These are phyloP conservation scores for Alviniconcha marisindica DNA, from an alignment of 1,140 invertebrate species.

Conservation along the genomic window DNA sequence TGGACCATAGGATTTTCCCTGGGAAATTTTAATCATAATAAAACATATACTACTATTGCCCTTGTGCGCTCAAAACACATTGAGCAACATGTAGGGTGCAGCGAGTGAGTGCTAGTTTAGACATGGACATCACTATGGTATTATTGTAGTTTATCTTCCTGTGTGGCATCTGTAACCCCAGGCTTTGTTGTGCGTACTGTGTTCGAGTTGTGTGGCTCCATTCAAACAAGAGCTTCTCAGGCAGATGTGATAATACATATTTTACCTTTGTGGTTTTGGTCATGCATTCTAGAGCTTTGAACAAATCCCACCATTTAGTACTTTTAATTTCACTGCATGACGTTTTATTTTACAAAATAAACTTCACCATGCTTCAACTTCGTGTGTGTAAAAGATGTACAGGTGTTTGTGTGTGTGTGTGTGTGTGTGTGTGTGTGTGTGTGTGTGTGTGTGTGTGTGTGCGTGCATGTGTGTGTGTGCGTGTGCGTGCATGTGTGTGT, in stretches of 20 bases:
- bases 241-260: constrained; percentile 16
- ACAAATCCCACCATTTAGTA: constrained; percentile 23
- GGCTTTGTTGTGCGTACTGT: constrained; percentile 12
- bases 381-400: neutral
- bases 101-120: too few relatives aligned
- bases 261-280: neutral
- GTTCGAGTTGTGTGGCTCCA: constrained; percentile 5
- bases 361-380: neutral
- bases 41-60: too few relatives aligned
- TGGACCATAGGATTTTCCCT: too few relatives aligned
- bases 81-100: too few relatives aligned
- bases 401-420: neutral
- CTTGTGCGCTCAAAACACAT: too few relatives aligned
- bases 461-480: too few relatives aligned
- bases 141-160: too few relatives aligned
- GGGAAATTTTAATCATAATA: too few relatives aligned
- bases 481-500: too few relatives aligned
- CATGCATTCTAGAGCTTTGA: neutral
- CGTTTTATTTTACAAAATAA: constrained; percentile 4
- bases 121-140: too few relatives aligned
- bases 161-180: neutral
- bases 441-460: too few relatives aligned
- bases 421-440: neutral
- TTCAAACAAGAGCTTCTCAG: constrained; percentile 1
- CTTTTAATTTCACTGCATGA: neutral